Conservation (phyloP, 1,140 invertebrate genomes). For the Geopemphigus sp. region DNA sequence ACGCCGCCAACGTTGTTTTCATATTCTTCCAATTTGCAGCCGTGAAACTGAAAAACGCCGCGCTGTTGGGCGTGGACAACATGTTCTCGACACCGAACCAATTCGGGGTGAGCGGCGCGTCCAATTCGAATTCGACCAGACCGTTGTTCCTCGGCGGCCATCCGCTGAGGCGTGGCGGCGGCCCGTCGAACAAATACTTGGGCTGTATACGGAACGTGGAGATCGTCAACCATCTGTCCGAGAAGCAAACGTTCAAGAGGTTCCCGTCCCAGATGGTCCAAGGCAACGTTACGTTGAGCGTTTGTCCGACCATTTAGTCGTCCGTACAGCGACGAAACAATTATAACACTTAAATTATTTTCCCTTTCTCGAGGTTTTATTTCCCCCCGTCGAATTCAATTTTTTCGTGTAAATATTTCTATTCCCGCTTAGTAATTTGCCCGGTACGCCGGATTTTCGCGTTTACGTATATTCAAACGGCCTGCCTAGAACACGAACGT, state of each 20-base stretch:
- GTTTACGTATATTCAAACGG: too few species aligned
- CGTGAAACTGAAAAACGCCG: conserved; percentile 78
- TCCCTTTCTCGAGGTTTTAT: too few species aligned
- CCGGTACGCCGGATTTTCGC: too few species aligned
- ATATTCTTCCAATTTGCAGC: too few species aligned
- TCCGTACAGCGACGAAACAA: conserved; percentile 8
- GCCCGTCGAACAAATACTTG: conserved; percentile 61
- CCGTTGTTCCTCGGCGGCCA: conserved; percentile 89
- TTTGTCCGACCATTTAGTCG: conserved; percentile 49
- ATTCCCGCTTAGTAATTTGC: too few species aligned
- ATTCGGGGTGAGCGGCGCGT: conserved; percentile 65
- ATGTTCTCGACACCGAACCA: conserved; percentile 63
- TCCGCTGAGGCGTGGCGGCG: conserved; percentile 58
- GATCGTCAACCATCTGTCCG: conserved; percentile 58
- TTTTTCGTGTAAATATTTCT: too few species aligned
- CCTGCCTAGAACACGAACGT: too few species aligned
- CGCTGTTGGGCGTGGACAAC: conserved; percentile 78
- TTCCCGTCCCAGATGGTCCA: conserved; percentile 27
- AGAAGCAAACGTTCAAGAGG: conserved; percentile 4
- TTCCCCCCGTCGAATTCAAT: too few species aligned
- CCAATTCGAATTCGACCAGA: conserved; percentile 66
- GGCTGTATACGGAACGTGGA: conserved; percentile 77
- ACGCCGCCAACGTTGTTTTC: too few species aligned
- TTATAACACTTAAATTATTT: conserved; percentile 27
- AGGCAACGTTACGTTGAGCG: conserved; percentile 37